phyloP scores from a whole-genome alignment of 2,113 vertebrate species.

The Typhlomys cinereus region DNA sequence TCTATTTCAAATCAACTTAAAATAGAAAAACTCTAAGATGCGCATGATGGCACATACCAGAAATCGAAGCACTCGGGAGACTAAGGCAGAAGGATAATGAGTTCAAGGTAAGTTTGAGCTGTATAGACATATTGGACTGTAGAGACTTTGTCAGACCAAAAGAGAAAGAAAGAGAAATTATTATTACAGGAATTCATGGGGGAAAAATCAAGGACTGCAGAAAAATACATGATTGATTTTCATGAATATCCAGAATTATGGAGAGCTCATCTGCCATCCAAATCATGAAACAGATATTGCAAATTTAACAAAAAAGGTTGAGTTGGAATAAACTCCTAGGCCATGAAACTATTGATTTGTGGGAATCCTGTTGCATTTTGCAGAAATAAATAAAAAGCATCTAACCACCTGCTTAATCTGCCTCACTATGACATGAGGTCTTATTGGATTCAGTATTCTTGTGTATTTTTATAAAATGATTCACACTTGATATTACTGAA shows the following conservation, averaged over 20 bases:
- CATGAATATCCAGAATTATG: background rate
- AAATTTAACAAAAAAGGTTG: conserved; percentile 11
- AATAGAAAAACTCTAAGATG: background rate
- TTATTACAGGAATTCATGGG: fast-evolving
- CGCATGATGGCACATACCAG: background rate
- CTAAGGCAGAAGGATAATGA: background rate
- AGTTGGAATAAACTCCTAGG: conserved; percentile 42
- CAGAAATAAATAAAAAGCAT: too few species aligned
- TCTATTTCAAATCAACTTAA: background rate
- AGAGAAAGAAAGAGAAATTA: background rate
- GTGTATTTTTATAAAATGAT: conserved; percentile 33
- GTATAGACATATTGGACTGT: background rate
- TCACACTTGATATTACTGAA: conserved; percentile 42
- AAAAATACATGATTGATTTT: background rate
- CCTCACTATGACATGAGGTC: background rate
- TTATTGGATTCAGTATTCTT: conserved; percentile 3
- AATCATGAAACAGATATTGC: background rate
- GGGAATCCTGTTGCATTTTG: too few species aligned
- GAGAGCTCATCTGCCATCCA: background rate
- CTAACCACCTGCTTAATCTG: conserved; percentile 43
- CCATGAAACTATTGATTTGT: conserved; percentile 51
- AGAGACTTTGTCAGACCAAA: background rate
- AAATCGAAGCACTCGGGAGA: too few species aligned
- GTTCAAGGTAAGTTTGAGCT: background rate
- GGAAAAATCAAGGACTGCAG: background rate